Evolutionary conservation across 2,113 vertebrate genomes (phyloP).

Genomic region (Petrocephalus zakoni): DNA sequence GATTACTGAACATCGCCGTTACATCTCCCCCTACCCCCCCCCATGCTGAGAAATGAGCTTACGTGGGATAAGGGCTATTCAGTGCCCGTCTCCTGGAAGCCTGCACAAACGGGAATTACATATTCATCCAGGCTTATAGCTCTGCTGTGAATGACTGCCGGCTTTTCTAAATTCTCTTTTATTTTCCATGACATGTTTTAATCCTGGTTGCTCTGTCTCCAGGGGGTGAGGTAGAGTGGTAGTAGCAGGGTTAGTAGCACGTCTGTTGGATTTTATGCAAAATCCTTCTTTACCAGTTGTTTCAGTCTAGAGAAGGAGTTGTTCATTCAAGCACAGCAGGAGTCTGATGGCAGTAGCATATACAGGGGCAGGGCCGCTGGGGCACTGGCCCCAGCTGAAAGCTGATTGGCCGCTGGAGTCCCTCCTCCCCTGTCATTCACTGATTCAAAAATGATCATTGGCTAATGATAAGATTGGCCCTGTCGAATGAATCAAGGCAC

Average conservation of each 20-base stretch:
- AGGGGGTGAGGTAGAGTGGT: neutral
- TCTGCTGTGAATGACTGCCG: slow-evolving; percentile 46
- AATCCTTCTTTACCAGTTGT: neutral
- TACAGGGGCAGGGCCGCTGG: neutral
- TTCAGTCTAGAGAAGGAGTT: neutral
- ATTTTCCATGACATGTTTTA: neutral
- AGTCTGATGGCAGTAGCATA: neutral
- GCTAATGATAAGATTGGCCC: neutral
- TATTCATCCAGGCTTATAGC: slow-evolving; percentile 46
- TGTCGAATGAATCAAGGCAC: neutral
- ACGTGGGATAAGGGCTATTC: slow-evolving; percentile 19
- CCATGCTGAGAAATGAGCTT: slow-evolving; percentile 24
- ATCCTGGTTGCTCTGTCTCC: neutral
- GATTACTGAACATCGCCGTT: slow-evolving; percentile 27
- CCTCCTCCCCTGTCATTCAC: neutral
- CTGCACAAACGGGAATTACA: slow-evolving; percentile 41
- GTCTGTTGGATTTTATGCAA: neutral
- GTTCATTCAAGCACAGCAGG: neutral
- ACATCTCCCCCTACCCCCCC: slow-evolving; percentile 12
- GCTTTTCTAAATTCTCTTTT: slow-evolving; percentile 14
- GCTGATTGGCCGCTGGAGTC: neutral
- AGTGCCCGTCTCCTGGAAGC: slow-evolving; percentile 22
- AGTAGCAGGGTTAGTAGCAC: neutral
- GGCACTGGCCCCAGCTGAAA: neutral
- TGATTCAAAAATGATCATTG: neutral